Conservation (phyloP, 2,797 vertebrate genomes). For the Xyrichtys novacula region DNA sequence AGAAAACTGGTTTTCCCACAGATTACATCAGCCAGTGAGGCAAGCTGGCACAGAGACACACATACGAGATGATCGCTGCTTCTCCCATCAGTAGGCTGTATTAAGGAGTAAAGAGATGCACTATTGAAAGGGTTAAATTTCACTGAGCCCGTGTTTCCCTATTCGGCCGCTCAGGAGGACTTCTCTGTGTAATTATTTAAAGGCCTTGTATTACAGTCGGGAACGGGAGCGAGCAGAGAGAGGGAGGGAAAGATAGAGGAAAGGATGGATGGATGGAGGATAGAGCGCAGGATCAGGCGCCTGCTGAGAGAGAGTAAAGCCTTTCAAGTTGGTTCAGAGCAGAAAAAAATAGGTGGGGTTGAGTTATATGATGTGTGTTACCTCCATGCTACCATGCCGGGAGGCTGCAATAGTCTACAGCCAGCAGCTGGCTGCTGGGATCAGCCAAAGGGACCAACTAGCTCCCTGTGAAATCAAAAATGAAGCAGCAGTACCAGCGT, state of each 20-base stretch:
- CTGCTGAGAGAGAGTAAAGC: conserved; percentile 66
- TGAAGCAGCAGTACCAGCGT: conserved; percentile 48
- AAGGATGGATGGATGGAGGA: conserved; percentile 34
- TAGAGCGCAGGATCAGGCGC: conserved; percentile 43
- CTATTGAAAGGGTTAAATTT: conserved; percentile 62
- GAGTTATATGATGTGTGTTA: conserved; percentile 47
- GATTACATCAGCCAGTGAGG: conserved; percentile 70
- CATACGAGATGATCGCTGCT: conserved; percentile 40
- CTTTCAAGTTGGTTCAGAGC: conserved; percentile 64
- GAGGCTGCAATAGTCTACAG: conserved; percentile 57
- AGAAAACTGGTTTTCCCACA: conserved; percentile 67
- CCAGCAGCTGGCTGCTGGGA: conserved; percentile 68
- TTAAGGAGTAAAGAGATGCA: conserved; percentile 35
- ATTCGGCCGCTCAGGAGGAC: conserved; percentile 51
- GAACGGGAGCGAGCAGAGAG: conserved; percentile 27
- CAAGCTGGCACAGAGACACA: conserved; percentile 41
- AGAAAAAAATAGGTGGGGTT: conserved; percentile 43
- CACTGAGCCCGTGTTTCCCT: conserved; percentile 53
- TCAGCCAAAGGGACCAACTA: conserved; percentile 64
- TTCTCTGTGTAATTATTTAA: conserved; percentile 80
- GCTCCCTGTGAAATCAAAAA: conserved; percentile 69
- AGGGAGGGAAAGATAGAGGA: conserved; percentile 21
- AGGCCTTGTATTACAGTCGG: conserved; percentile 62
- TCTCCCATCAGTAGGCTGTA: conserved; percentile 25
- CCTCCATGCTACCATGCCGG: conserved; percentile 61